Base-by-base conservation (phyloP, 2,797 vertebrate genomes). In the Sebastes cheni region DNA sequence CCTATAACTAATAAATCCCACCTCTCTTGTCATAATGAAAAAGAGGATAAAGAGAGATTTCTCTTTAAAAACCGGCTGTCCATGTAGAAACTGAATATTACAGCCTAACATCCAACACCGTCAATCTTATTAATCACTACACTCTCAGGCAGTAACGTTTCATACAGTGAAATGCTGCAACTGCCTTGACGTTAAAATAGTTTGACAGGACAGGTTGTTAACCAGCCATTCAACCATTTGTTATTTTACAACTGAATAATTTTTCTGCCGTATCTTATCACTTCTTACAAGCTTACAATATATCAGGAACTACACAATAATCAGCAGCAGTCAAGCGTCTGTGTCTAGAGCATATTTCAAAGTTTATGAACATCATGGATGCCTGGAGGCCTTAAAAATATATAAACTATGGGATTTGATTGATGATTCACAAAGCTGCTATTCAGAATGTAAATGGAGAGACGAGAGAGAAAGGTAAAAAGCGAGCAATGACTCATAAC, bases 51-150 rank as follows among this genome's bases (percentile, higher is more conserved):
- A 76, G 52, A 8, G 1, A 46, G 5, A 73, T 67, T 54, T 75
- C 20, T 65, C 64, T 78, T 16, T 67, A 54, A 86, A 70, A 70
- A 27, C 27, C 11, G 22, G 0, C 61, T 61, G 66, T 12, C 54
- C 23, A 22, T 62, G 62, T 27, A 30, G 72, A 82, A 80, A 70
- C 60, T 50, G 54, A 69, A 79, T 69, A 67, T 73, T 46, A 71
- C 72, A 74, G 39, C 80, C 62, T 72, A 52, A 74, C 72, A 81
- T 74, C 60, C 32, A 72, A 52, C 65, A 58, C 3, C 2, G 3
- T 66, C 34, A 79, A 39, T 84, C 56, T 59, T 77, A 79, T 78
- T 52, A 72, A 73, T 80, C 67, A 56, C 75, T 46, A 70, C 34
- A 25, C 20, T 42, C 61, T 59, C 70, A 73, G 46, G n/a, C 46